Evolutionary conservation across 1,140 invertebrate genomes (phyloP), one percentile per base, ranked within the genome.

Genomic region (Aphelenchoides avenae): DNA sequence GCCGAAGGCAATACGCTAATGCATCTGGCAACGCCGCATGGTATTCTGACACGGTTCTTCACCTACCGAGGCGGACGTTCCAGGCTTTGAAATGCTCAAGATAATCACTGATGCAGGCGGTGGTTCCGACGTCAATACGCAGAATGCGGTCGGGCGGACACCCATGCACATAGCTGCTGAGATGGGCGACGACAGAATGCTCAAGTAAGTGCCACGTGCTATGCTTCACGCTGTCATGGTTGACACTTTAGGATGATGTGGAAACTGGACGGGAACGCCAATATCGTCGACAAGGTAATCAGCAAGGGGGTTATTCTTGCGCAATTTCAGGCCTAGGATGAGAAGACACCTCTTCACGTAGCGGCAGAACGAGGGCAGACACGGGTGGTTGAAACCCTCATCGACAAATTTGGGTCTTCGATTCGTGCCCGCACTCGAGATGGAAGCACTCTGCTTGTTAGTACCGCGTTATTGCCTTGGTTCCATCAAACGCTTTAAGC

Each of bases 361-460:
- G 94, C 94, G 3, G 92, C 94, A 0, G 92, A 97, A 80, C 87
- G 89, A 74, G 94, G 94, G 0, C 89, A 96, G 73, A 93, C 91
- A 1, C 83, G 85, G 27, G 87, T 96, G 56, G 95, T 99, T 9
- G 94, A 98, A 77, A 82, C 95, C 4, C 79, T 99, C 20, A 90
- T 91, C 0, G 93, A 98, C 75, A 97, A 97, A 79, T 97, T 96
- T 80, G 91, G 89, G 78, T 54, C 66, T 0, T 76, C 72, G 6
- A 73, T 75, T 11, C 20, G 61, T n/a, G 73, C 73, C 22, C 31
- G 73, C 22, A 75, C 73, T 1, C 75, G 81, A 66, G 94, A 98
- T 80, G 94, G 94, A 41, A 94, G 88, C 61, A 99, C 94, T 0
- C 79, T 98, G 42, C 94, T 97, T n/a, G n/a, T n/a, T n/a, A n/a